These are phyloP conservation scores for Benthosema pterotum DNA, from an alignment of 2,797 vertebrate genomes.

Conservation along the genomic window DNA sequence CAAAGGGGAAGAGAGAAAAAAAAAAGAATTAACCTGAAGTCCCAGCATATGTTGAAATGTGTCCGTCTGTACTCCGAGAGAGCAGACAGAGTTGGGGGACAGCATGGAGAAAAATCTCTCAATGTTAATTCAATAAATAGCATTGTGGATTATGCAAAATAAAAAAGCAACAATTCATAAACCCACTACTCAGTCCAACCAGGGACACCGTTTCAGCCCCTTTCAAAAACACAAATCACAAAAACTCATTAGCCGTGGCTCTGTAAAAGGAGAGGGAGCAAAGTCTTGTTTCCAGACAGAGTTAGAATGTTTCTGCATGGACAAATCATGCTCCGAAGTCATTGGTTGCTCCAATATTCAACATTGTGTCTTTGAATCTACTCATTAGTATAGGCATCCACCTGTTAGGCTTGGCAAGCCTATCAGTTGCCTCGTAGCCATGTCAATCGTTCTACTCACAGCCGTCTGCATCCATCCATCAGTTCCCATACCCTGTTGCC, in stretches of 20 bases:
- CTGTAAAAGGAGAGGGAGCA: constrained; percentile 16
- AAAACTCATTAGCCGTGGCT: constrained; percentile 24
- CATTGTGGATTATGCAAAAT: constrained; percentile 70
- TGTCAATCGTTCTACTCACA: constrained; percentile 14
- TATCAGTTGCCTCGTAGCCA: background rate
- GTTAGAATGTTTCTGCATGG: constrained; percentile 39
- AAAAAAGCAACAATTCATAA: constrained; percentile 60
- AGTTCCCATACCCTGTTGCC: background rate
- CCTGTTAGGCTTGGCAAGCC: constrained; percentile 4
- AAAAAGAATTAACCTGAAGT: constrained; percentile 57
- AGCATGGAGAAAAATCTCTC: constrained; percentile 79
- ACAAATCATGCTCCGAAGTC: constrained; percentile 21
- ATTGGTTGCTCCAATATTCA: constrained; percentile 30
- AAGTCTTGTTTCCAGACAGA: constrained; percentile 24
- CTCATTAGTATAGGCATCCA: constrained; percentile 26
- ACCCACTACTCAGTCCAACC: constrained; percentile 60
- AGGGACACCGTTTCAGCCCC: constrained; percentile 45
- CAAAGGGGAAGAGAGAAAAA: constrained; percentile 35
- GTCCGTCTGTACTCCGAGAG: constrained; percentile 64
- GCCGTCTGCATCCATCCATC: background rate
- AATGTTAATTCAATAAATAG: constrained; percentile 79
- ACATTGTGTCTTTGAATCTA: constrained; percentile 27
- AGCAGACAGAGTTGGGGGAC: constrained; percentile 66
- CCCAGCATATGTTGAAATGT: constrained; percentile 66
- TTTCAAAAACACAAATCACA: constrained; percentile 19